Evolutionary conservation across 2,888 invertebrate genomes (phyloP).

Genomic region (Ormyrus thymus): DNA sequence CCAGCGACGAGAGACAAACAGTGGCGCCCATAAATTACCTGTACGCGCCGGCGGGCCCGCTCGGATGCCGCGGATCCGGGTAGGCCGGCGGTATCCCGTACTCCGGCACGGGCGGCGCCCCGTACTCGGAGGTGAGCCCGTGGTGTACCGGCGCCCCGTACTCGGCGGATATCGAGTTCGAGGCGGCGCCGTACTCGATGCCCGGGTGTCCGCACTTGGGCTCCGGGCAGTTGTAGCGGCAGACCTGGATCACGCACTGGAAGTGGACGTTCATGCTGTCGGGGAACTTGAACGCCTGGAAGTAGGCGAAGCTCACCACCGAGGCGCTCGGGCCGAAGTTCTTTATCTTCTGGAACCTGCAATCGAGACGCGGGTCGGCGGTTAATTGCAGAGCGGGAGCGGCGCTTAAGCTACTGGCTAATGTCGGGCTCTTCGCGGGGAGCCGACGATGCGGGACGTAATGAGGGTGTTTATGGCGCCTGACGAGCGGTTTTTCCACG

Average conservation of each 20-base stretch:
- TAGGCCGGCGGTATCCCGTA: slow-evolving; percentile 87
- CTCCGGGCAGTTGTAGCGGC: slow-evolving; percentile 94
- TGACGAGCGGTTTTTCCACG: too few relatives aligned
- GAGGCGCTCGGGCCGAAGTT: slow-evolving; percentile 96
- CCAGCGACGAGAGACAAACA: too few relatives aligned
- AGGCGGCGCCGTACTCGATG: slow-evolving; percentile 73
- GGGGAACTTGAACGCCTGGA: slow-evolving; percentile 98
- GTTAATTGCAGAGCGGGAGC: too few relatives aligned
- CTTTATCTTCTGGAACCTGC: slow-evolving; percentile 94
- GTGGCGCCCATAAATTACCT: slow-evolving; percentile 62
- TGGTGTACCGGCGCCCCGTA: slow-evolving; percentile 80
- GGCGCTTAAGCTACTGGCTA: too few relatives aligned
- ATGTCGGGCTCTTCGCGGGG: too few relatives aligned
- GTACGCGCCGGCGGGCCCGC: slow-evolving; percentile 87
- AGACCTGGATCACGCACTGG: slow-evolving; percentile 97
- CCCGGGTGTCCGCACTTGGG: slow-evolving; percentile 86
- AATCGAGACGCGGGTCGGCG: slow-evolving; percentile 48
- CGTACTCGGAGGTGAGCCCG: slow-evolving; percentile 81
- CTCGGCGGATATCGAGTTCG: slow-evolving; percentile 77
- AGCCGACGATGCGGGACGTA: too few relatives aligned
- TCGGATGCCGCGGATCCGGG: slow-evolving; percentile 92
- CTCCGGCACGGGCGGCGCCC: slow-evolving; percentile 82
- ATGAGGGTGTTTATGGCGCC: too few relatives aligned
- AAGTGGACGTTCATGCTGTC: slow-evolving; percentile 98
- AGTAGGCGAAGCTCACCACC: slow-evolving; percentile 95